A percentile compares a stretch with the other conserved stretches of the same genome.
These are phyloP conservation scores for Macrostomum lignano DNA, from an alignment of 1,140 invertebrate genomes.

Conservation along the genomic window DNA sequence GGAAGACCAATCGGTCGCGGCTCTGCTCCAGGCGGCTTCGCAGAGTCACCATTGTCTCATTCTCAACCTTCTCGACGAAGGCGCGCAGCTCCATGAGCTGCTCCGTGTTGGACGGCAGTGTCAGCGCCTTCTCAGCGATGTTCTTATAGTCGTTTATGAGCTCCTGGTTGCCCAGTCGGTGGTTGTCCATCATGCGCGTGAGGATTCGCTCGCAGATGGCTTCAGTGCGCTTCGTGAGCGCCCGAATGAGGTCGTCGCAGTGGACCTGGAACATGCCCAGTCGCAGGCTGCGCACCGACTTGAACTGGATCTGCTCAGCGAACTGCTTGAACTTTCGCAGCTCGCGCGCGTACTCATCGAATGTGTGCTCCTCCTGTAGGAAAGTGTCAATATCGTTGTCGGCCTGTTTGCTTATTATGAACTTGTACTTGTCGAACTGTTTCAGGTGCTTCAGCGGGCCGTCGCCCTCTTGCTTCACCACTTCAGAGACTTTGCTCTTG, in stretches of 20 bases:
- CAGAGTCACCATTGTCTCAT: conserved; percentile 39
- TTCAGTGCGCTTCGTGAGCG: conserved; percentile 39
- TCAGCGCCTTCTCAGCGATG: conserved; percentile 47
- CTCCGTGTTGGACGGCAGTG: conserved; percentile 46
- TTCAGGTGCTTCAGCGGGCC: conserved; percentile 20
- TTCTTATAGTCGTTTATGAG: conserved; percentile 52
- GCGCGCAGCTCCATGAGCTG: conserved; percentile 49
- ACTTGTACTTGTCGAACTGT: conserved; percentile 40
- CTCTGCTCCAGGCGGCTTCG: conserved; percentile 42
- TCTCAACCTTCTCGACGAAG: conserved; percentile 46
- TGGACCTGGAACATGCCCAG: conserved; percentile 59
- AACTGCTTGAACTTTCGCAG: conserved; percentile 21
- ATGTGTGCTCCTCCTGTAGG: conserved; percentile 11
- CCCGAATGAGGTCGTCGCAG: conserved; percentile 44
- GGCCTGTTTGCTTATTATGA: conserved; percentile 34
- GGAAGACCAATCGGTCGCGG: conserved; percentile 35
- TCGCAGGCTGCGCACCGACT: conserved; percentile 30
- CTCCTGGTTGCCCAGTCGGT: too few relatives aligned
- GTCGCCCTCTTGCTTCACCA: conserved; percentile 17
- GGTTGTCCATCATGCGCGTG: conserved; percentile 42
- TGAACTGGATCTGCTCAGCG: conserved; percentile 23
- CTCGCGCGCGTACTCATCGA: conserved; percentile 23
- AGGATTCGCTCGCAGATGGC: conserved; percentile 41
- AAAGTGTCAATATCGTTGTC: conserved; percentile 35
- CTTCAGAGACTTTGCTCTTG: conserved; percentile 14